Evolutionary conservation across 1,140 invertebrate genomes (phyloP).

Genomic region (Drosophila willistoni): DNA sequence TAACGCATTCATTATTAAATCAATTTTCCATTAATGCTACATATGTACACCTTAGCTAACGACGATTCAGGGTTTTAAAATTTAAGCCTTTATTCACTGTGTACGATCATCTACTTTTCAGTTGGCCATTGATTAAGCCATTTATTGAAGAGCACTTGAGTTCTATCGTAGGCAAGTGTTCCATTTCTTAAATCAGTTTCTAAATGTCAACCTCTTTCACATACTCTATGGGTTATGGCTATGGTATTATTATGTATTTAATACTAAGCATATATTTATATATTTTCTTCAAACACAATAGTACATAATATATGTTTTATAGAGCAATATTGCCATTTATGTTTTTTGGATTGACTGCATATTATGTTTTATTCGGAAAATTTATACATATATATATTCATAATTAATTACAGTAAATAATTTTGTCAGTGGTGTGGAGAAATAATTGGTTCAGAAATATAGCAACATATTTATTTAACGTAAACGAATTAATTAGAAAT

Average conservation of each 20-base stretch:
- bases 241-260: background rate
- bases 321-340: background rate
- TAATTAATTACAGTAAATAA: constrained; percentile 63
- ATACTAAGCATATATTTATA: constrained; percentile 40
- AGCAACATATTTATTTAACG: constrained; percentile 37
- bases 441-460: constrained; percentile 52
- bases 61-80: background rate
- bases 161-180: background rate
- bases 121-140: background rate
- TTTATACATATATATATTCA: constrained; percentile 53
- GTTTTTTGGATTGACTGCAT: constrained; percentile 57
- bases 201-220: background rate
- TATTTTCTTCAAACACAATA: constrained; percentile 53
- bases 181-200: background rate
- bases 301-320: constrained; percentile 39
- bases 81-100: background rate
- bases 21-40: background rate
- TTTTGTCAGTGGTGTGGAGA: constrained; percentile 75
- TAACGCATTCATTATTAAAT: background rate
- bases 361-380: constrained; percentile 76
- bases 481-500: constrained; percentile 34
- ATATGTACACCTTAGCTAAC: background rate
- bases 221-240: background rate
- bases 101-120: background rate
- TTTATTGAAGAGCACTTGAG: background rate